Percentiles rank a stretch among this genome's conserved stretches.
phyloP scores from a whole-genome alignment of 2,888 invertebrate species.

The Folsomia manolachei region DNA sequence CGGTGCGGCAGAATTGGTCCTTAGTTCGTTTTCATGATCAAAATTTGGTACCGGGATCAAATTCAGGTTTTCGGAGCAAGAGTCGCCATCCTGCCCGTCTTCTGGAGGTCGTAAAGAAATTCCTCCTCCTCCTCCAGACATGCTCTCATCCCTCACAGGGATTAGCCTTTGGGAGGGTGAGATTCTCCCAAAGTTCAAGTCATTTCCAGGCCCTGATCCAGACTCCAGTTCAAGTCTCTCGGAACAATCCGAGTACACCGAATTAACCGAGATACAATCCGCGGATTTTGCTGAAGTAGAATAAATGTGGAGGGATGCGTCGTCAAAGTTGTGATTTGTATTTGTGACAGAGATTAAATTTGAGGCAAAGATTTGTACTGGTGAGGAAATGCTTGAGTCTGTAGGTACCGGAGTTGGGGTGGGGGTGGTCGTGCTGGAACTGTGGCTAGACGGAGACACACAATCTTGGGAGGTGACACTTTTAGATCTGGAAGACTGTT shows the following conservation, averaged over 20 bases:
- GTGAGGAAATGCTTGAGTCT: neutral
- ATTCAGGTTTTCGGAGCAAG: slow-evolving; percentile 24
- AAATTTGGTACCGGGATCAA: slow-evolving; percentile 46
- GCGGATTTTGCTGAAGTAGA: slow-evolving; percentile 41
- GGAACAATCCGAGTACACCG: slow-evolving; percentile 44
- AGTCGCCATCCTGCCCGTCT: neutral
- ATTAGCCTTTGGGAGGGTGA: slow-evolving; percentile 42
- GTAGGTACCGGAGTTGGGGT: neutral
- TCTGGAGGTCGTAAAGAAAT: neutral
- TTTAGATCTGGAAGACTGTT: neutral
- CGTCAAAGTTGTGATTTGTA: neutral
- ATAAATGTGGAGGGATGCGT: slow-evolving; percentile 16
- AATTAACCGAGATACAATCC: slow-evolving; percentile 42
- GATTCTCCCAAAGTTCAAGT: slow-evolving; percentile 9
- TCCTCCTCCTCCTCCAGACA: slow-evolving; percentile 1
- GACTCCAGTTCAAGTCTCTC: slow-evolving; percentile 41
- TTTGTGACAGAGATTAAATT: neutral
- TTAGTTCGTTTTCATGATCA: slow-evolving; percentile 20
- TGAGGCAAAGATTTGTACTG: neutral
- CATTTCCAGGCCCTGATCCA: slow-evolving; percentile 24
- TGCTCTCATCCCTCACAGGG: slow-evolving; percentile 27
- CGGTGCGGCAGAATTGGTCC: slow-evolving; percentile 4
- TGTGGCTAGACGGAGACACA: neutral
- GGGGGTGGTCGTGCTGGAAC: slow-evolving; percentile 3
- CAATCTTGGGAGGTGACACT: neutral